phyloP scores from a whole-genome alignment of 2,888 invertebrate genomes.

The Bimastos eiseni region DNA sequence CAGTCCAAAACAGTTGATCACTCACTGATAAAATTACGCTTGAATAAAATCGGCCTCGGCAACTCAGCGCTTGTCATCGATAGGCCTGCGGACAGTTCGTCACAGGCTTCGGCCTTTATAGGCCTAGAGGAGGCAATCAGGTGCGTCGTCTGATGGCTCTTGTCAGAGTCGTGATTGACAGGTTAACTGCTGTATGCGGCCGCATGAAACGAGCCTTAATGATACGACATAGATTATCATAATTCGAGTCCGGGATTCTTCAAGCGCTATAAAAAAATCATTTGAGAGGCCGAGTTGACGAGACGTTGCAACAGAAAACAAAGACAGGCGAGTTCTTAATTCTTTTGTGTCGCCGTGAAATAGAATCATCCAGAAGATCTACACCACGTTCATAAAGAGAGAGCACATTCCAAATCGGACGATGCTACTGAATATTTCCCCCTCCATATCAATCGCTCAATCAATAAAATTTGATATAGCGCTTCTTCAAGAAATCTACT shows the following conservation, averaged over 20 bases:
- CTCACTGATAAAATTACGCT: neutral
- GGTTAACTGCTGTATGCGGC: neutral
- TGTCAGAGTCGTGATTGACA: neutral
- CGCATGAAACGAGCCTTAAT: neutral
- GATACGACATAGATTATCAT: neutral
- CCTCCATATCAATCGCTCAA: too few species aligned
- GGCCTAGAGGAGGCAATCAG: neutral
- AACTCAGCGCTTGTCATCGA: neutral
- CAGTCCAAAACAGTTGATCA: neutral
- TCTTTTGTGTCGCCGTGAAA: too few species aligned
- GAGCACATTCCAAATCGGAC: too few species aligned
- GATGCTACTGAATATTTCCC: too few species aligned
- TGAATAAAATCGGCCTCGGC: neutral
- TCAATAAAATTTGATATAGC: too few species aligned
- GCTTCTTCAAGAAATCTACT: too few species aligned
- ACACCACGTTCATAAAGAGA: too few species aligned
- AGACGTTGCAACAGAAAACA: neutral
- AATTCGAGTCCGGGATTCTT: neutral
- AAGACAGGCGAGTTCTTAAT: too few species aligned
- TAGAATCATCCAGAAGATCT: too few species aligned
- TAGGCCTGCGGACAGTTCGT: neutral
- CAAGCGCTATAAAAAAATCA: neutral
- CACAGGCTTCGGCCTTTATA: neutral
- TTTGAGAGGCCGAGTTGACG: neutral
- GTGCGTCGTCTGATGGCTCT: neutral